phyloP scores from a whole-genome alignment of 2,888 invertebrate species.

The Ophioninae sp. region DNA sequence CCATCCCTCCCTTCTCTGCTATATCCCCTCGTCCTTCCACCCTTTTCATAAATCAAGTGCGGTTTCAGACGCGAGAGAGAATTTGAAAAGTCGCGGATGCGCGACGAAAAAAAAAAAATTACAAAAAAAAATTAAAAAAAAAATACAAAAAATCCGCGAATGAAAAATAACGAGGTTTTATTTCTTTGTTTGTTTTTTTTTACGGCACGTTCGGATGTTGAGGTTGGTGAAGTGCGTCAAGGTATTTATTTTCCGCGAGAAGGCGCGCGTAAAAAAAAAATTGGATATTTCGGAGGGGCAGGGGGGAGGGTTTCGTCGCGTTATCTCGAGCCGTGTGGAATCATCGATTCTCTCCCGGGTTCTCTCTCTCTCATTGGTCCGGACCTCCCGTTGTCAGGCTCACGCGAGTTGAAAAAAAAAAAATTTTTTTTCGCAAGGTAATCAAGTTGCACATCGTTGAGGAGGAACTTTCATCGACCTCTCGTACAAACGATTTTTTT shows the following conservation, averaged over 20 bases:
- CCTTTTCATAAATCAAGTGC: slow-evolving; percentile 16
- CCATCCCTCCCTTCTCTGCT: not conserved
- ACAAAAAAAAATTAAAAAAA: slow-evolving; percentile 9
- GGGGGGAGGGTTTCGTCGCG: slow-evolving; percentile 15
- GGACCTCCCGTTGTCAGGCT: slow-evolving; percentile 15
- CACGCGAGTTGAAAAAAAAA: slow-evolving; percentile 45
- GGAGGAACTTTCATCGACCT: slow-evolving; percentile 31
- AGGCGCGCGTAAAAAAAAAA: not conserved
- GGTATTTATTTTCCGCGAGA: slow-evolving; percentile 16
- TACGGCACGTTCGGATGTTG: slow-evolving; percentile 1
- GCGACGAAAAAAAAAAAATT: not conserved
- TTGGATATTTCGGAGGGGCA: slow-evolving; percentile 3
- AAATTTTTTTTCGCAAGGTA: slow-evolving; percentile 73
- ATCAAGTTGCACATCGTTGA: slow-evolving; percentile 68
- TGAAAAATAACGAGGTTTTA: slow-evolving; percentile 33
- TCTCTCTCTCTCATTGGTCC: slow-evolving; percentile 47
- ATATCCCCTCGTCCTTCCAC: not conserved
- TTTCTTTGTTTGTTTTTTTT: too few relatives aligned
- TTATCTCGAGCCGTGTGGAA: slow-evolving; percentile 37
- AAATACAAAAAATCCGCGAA: slow-evolving; percentile 10
- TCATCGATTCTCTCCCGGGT: slow-evolving; percentile 50
- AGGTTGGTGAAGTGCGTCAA: not conserved
- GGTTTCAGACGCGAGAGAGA: slow-evolving; percentile 25
- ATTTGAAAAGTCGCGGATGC: slow-evolving; percentile 26
- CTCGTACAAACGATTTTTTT: slow-evolving; percentile 39